These are phyloP conservation scores for Orthosia gothica DNA, from an alignment of 2,888 invertebrate species.

Conservation along the genomic window DNA sequence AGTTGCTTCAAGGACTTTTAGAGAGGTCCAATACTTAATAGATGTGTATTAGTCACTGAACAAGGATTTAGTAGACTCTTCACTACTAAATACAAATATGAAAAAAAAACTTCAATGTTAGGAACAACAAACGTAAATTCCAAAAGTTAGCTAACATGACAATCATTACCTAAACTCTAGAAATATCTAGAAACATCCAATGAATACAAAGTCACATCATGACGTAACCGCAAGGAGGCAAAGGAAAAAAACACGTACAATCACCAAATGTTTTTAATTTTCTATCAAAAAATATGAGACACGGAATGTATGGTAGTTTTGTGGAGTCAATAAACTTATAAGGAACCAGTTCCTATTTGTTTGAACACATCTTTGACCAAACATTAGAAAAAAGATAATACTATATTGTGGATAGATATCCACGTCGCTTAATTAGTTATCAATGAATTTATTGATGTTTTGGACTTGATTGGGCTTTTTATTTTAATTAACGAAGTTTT, in stretches of 20 bases:
- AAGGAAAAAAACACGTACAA: constrained; percentile 54
- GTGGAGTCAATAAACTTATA: constrained; percentile 89
- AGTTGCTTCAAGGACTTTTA: background rate
- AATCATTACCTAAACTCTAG: constrained; percentile 26
- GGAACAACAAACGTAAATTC: background rate
- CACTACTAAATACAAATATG: background rate
- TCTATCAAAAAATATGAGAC: constrained; percentile 72
- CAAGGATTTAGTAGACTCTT: background rate
- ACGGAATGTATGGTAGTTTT: constrained; percentile 81
- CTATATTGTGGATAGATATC: constrained; percentile 62
- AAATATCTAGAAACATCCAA: constrained; percentile 46
- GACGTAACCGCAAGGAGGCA: constrained; percentile 40
- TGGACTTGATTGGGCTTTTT: constrained; percentile 39
- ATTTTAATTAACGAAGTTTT: constrained; percentile 9
- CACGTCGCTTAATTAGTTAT: constrained; percentile 61
- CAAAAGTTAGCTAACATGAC: constrained; percentile 5
- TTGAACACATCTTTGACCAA: constrained; percentile 86
- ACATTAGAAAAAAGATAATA: constrained; percentile 71
- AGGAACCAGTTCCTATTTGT: constrained; percentile 88
- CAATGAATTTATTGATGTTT: constrained; percentile 50
- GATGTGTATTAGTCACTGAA: background rate
- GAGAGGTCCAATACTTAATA: background rate
- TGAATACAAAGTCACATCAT: constrained; percentile 38
- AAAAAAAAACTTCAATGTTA: background rate
- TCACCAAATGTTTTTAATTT: constrained; percentile 70